Conservation (phyloP, 2,888 invertebrate species). For the Zaprionus bogoriensis region DNA sequence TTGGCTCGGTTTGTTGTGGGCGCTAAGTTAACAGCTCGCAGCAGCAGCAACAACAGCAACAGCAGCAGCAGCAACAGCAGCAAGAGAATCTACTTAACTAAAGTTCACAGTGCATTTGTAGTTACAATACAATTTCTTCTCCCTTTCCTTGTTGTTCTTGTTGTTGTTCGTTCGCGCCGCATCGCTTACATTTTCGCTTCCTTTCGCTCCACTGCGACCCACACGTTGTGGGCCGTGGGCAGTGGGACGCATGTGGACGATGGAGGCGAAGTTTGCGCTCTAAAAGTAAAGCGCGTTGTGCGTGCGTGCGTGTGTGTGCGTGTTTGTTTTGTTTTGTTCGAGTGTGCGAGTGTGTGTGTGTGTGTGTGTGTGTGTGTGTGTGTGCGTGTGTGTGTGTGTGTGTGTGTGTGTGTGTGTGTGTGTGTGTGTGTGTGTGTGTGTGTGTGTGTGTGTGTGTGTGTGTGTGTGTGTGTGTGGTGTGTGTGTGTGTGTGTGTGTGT, state of each 20-base stretch:
- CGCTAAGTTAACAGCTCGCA: conserved; percentile 32
- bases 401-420: conserved; percentile 19
- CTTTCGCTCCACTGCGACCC: conserved; percentile 14
- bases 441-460: conserved; percentile 2
- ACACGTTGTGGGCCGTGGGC: conserved; percentile 46
- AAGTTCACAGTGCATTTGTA: conserved; percentile 4
- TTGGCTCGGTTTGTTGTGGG: conserved; percentile 43
- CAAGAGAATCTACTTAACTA: conserved; percentile 23
- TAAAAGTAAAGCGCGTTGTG: not conserved
- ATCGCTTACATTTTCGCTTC: conserved; percentile 30
- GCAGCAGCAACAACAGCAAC: conserved; percentile 11
- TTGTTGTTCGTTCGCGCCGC: conserved; percentile 12
- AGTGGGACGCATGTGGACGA: conserved; percentile 33
- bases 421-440: conserved; percentile 13
- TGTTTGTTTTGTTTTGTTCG: conserved; percentile 6
- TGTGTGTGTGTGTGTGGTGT: conserved; percentile 20
- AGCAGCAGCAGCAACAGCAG: conserved; percentile 13
- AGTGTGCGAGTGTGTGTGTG: conserved; percentile 9
- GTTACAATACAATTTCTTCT: not conserved
- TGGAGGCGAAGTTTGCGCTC: conserved; percentile 25
- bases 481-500: conserved; percentile 13
- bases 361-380: no score
- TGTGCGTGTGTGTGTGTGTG: no score
- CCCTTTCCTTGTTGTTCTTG: conserved; percentile 19
- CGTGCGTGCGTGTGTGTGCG: conserved; percentile 19